phyloP scores from a whole-genome alignment of 2,888 invertebrate genomes.

The Cecidostiba fungosa region DNA sequence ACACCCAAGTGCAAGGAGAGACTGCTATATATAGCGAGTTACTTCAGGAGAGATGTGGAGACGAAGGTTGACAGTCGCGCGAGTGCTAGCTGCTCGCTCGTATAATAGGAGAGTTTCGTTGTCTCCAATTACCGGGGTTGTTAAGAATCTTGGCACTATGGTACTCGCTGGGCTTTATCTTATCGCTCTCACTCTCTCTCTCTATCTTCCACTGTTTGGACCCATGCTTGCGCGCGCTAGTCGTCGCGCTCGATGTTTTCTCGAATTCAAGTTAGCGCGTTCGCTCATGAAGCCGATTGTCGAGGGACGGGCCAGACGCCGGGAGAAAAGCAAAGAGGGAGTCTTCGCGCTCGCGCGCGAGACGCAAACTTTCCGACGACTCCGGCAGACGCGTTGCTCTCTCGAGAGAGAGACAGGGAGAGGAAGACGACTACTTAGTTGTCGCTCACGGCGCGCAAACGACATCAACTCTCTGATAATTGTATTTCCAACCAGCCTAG shows the following conservation, averaged over 20 bases:
- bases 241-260: conserved; percentile 11
- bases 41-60: conserved; percentile 50
- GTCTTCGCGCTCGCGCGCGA: too few relatives aligned
- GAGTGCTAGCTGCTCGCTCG: conserved; percentile 66
- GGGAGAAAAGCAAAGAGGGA: background rate
- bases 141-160: conserved; percentile 66
- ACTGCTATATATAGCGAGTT: background rate
- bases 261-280: conserved; percentile 14
- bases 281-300: conserved; percentile 28
- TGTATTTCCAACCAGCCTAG: background rate
- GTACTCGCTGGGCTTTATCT: conserved; percentile 51
- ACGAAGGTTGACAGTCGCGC: conserved; percentile 66
- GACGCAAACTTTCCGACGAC: conserved; percentile 2
- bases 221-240: too few relatives aligned
- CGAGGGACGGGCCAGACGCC: background rate
- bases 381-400: background rate
- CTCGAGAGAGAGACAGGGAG: background rate
- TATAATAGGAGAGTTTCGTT: conserved; percentile 72
- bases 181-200: conserved; percentile 29
- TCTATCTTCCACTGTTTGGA: background rate
- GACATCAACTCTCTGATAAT: background rate
- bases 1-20: background rate
- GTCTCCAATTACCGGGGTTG: conserved; percentile 73
- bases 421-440: background rate
- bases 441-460: background rate